These are phyloP conservation scores for Trachemys scripta DNA, from an alignment of 2,113 vertebrate species.

Conservation along the genomic window DNA sequence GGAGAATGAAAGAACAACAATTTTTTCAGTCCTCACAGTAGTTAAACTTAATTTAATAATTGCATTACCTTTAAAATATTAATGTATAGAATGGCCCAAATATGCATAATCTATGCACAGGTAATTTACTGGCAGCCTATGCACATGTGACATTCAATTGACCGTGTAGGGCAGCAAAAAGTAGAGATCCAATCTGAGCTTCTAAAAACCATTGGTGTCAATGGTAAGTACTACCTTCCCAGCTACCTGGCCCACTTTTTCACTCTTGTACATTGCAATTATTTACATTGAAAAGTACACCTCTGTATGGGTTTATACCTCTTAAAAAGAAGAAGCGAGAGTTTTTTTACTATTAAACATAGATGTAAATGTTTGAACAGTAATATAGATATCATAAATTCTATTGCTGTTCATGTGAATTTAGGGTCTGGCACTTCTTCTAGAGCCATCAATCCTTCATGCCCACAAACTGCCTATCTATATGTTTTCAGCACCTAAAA, in stretches of 20 bases:
- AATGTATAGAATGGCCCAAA: background rate
- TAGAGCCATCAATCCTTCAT: background rate
- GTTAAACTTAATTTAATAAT: background rate
- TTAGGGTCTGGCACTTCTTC: background rate
- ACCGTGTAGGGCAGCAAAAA: background rate
- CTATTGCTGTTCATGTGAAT: background rate
- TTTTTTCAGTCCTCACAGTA: background rate
- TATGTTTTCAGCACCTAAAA: background rate
- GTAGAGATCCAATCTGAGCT: background rate
- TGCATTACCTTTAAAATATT: slow-evolving; percentile 22
- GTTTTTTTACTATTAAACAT: background rate
- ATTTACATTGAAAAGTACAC: background rate
- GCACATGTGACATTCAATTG: background rate
- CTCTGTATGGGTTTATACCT: background rate
- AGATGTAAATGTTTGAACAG: background rate
- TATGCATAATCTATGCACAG: background rate
- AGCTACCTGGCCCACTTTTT: background rate
- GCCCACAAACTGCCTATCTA: background rate
- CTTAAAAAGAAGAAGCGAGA: background rate
- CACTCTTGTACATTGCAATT: background rate
- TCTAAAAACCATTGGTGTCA: background rate
- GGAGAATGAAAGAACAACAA: background rate
- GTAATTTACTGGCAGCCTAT: background rate
- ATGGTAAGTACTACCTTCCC: background rate
- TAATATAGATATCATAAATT: background rate